These are phyloP conservation scores for Astyanax mexicanus DNA, from an alignment of 2,797 vertebrate genomes.

Conservation along the genomic window DNA sequence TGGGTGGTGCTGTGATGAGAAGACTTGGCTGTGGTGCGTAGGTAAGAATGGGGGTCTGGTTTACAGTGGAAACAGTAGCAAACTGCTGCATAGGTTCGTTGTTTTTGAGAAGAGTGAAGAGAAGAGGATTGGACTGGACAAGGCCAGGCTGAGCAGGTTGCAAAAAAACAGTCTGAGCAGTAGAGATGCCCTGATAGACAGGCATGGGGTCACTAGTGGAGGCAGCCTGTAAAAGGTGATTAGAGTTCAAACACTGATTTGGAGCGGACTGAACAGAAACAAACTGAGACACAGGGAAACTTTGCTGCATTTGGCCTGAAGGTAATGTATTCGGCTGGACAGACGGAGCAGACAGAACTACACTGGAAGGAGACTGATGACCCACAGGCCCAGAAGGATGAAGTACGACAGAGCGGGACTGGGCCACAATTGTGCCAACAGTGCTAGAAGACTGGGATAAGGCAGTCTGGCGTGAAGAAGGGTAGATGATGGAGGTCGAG, in stretches of 20 bases:
- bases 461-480: background rate
- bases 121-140: background rate
- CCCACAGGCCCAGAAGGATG: background rate
- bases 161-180: background rate
- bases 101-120: background rate
- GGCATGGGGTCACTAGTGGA: background rate
- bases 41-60: background rate
- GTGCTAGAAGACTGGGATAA: background rate
- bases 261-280: background rate
- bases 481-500: background rate
- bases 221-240: no score
- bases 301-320: background rate
- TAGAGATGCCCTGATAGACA: background rate
- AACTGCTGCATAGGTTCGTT: background rate
- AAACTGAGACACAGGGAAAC: background rate
- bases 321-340: background rate
- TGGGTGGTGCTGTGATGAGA: background rate
- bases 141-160: background rate
- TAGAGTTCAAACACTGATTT: background rate
- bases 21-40: background rate
- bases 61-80: conserved; percentile 17
- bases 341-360: background rate
- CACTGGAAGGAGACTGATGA: background rate
- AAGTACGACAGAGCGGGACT: background rate
- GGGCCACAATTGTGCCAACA: background rate